Base-by-base conservation (phyloP, 2,888 invertebrate genomes). In the Aromia moschata region DNA sequence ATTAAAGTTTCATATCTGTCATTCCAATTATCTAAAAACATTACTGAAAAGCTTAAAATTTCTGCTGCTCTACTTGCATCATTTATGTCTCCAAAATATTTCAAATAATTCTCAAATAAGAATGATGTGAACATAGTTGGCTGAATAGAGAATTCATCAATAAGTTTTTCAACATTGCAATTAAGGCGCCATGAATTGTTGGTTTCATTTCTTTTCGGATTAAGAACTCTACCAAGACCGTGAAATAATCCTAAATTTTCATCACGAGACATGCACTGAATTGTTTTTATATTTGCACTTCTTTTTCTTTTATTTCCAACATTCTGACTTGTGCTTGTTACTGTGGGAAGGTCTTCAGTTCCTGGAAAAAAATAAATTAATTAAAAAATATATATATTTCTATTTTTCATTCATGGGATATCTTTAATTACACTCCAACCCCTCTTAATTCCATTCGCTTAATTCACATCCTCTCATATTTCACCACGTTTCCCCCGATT, bases 211-310 rank as follows among this genome's bases (percentile, higher is more conserved):
- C 89, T 83, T 84, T 91, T 92, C 31, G 92, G 91, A 82, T 92
- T 90, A 31, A 91, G 83, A 5, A 91, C 89, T 74, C 90, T 84
- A 16, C 92, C 92, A 12, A 92, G 82, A 0, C 89, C 89, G 80
- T 92, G 92, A 73, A 92, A 84, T 67, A 92, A 84, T 60, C 89
- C 88, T 10, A 92, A 83, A 33, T 84, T 86, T 79, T 91, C 89
- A 77, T 90, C 89, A 68, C 89, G 86, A 5, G 85, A 85, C 74
- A 88, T 80, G 45, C 82, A 80, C 68, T 81, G 77, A 60, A 52
- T 58, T 57, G 43, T 65, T 41, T 20, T 79, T 74, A 38, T 71
- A 65, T 74, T 77, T 58, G 80, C 82, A 73, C 76, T 83, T 75
- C 58, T 79, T 73, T 83, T 84, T 38, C 77, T 71, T 59, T 80